Conservation (phyloP, 2,888 invertebrate genomes). For the Platycheirus rosarum region DNA sequence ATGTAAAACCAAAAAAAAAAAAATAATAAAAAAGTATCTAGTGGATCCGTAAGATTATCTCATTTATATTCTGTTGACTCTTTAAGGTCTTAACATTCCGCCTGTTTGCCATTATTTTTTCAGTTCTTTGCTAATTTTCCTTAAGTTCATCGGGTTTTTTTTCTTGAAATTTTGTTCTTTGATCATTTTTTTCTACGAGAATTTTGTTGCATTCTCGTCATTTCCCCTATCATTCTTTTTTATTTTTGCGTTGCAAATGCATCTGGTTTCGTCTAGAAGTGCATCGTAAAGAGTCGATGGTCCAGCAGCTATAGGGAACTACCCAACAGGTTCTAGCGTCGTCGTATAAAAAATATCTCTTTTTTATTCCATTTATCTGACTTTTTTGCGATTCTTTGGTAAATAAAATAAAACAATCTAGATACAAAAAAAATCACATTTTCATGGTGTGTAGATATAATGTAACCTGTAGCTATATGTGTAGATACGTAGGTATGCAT, state of each 20-base stretch:
- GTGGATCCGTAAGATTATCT: too few relatives aligned
- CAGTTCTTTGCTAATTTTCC: slow-evolving; percentile 14
- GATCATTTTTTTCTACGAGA: slow-evolving; percentile 8
- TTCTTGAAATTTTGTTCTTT: not conserved
- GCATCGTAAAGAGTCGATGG: slow-evolving; percentile 46
- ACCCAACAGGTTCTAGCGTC: slow-evolving; percentile 33
- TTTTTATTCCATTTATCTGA: slow-evolving; percentile 20
- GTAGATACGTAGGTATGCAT: not conserved
- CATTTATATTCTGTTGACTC: too few relatives aligned
- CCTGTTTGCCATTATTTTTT: too few relatives aligned
- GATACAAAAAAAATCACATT: slow-evolving; percentile 39
- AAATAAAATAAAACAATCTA: slow-evolving; percentile 36
- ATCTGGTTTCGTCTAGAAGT: slow-evolving; percentile 59
- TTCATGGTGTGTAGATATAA: slow-evolving; percentile 21
- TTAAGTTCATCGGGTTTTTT: not conserved
- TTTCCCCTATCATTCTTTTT: slow-evolving; percentile 29
- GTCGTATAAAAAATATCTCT: slow-evolving; percentile 1
- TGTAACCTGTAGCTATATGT: not conserved
- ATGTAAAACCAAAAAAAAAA: too few relatives aligned
- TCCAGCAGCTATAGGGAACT: slow-evolving; percentile 26
- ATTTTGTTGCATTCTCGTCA: slow-evolving; percentile 29
- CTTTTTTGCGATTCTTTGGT: slow-evolving; percentile 34
- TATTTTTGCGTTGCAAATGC: slow-evolving; percentile 3
- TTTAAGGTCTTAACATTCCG: too few relatives aligned
- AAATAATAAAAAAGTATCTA: too few relatives aligned